Conservation (phyloP, 2,113 vertebrate species). For the Uria lomvia region DNA sequence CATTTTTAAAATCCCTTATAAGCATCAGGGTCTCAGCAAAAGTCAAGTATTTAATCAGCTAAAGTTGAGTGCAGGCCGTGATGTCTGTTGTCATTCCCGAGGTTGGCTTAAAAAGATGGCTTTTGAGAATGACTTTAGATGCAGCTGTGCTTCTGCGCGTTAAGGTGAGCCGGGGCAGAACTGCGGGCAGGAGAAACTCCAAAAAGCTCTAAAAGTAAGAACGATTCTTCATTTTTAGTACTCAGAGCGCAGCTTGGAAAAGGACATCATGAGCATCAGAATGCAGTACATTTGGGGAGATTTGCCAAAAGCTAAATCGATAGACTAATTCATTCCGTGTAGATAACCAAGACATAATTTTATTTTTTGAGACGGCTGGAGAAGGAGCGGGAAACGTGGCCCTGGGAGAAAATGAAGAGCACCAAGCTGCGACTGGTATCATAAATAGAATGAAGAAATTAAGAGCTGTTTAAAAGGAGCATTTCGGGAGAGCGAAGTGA, state of each 20-base stretch:
- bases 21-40: not conserved
- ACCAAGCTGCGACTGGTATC: not conserved
- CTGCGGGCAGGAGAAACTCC: not conserved
- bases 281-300: not conserved
- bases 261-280: not conserved
- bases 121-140: not conserved
- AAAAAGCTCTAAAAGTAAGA: not conserved
- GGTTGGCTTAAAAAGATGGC: not conserved
- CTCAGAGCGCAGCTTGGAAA: not conserved
- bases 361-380: not conserved
- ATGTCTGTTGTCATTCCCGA: not conserved
- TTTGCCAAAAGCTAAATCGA: not conserved
- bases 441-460: not conserved
- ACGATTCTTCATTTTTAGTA: not conserved
- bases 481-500: not conserved
- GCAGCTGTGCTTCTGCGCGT: not conserved
- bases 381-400: not conserved
- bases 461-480: not conserved
- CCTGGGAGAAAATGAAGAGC: not conserved
- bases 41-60: constrained; percentile 27
- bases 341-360: not conserved
- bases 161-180: not conserved
- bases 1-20: not conserved
- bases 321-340: not conserved
- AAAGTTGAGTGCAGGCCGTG: not conserved